These are phyloP conservation scores for Hozukius guyotensis DNA, from an alignment of 2,797 vertebrate species.

Conservation along the genomic window DNA sequence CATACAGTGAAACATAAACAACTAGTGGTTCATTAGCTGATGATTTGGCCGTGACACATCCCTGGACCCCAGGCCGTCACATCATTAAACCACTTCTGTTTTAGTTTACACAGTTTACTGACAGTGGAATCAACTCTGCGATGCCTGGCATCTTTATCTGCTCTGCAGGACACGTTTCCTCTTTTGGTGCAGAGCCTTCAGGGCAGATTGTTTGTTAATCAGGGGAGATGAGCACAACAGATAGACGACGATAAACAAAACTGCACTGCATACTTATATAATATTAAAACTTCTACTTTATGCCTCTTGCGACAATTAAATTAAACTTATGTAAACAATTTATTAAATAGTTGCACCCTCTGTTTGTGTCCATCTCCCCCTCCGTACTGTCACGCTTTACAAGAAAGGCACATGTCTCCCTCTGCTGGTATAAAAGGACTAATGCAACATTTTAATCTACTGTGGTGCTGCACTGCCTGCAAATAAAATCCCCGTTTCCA, in stretches of 20 bases:
- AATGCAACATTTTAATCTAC: not conserved
- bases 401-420: conserved; percentile 16
- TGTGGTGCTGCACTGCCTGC: not conserved
- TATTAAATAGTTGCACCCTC: not conserved
- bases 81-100: conserved; percentile 54
- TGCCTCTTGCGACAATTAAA: not conserved
- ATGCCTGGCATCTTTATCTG: conserved; percentile 31
- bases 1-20: conserved; percentile 57
- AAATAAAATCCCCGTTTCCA: not conserved
- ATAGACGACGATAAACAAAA: not conserved
- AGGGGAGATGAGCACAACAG: not conserved
- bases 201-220: not conserved
- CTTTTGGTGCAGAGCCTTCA: not conserved
- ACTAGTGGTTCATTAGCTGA: conserved; percentile 57
- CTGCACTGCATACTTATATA: not conserved
- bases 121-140: conserved; percentile 22
- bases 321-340: not conserved
- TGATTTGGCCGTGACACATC: conserved; percentile 55
- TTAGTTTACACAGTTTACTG: conserved; percentile 38
- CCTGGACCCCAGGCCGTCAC: not conserved
- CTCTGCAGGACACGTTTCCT: conserved; percentile 8
- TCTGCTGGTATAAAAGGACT: conserved; percentile 40
- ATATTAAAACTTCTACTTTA: not conserved
- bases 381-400: not conserved
- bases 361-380: not conserved